Percentiles rank a stretch among this genome's conserved stretches.
Conservation (phyloP, 2,797 vertebrate species). For the Oceanodroma leucorhoa region DNA sequence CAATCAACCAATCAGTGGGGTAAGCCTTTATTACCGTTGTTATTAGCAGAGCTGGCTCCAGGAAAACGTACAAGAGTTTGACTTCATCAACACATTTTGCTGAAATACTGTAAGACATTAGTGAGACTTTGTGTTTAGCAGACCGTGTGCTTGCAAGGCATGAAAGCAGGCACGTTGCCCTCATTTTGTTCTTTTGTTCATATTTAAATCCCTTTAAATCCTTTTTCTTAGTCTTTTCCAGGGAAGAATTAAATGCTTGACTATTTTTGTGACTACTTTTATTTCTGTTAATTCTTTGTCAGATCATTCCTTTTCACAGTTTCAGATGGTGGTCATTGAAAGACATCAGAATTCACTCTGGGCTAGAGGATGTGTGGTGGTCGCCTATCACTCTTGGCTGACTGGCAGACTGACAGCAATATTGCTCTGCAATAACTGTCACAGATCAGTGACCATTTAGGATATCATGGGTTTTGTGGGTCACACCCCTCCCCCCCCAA, state of each 20-base stretch:
- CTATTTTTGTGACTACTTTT: neutral
- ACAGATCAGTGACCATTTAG: neutral
- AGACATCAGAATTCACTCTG: neutral
- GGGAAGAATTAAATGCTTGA: neutral
- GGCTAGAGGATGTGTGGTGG: neutral
- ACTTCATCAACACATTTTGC: neutral
- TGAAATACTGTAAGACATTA: neutral
- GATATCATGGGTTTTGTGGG: neutral
- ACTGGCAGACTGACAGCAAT: neutral
- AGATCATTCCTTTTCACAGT: neutral
- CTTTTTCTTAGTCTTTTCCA: neutral
- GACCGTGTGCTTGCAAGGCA: neutral
- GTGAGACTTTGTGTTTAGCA: neutral
- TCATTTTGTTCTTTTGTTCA: neutral
- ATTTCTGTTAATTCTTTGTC: neutral
- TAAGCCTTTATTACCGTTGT: neutral
- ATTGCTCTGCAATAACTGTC: neutral
- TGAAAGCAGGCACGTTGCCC: neutral
- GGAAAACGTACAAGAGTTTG: neutral
- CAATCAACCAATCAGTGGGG: neutral
- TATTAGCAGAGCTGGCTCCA: neutral
- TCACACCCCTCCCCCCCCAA: neutral
- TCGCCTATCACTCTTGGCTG: neutral
- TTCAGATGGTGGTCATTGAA: neutral
- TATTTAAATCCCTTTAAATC: slow-evolving; percentile 18